Evolutionary conservation across 2,113 vertebrate species (phyloP), one percentile per base, ranked within the genome.

Genomic region (Oryzias celebensis): DNA sequence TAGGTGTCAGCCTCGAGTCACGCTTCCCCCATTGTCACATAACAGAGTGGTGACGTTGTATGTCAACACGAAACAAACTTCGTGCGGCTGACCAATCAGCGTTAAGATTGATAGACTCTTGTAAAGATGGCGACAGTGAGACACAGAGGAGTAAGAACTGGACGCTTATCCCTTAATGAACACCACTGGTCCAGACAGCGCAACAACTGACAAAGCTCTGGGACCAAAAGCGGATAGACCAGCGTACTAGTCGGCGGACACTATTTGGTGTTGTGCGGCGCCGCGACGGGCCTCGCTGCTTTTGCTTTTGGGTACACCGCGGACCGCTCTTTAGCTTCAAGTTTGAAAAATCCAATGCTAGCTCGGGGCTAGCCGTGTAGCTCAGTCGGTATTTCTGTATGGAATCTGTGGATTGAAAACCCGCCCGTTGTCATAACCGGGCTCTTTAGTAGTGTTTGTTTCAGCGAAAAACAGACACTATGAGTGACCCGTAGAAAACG

Each of bases 61-160:
- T 79, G 77, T 87, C 86, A 87, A 90, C 90, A 85, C 31, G 18
- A 83, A 69, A 68, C 78, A 80, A 63, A 64, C 70, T 66, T 66
- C 58, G 46, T 13, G 14, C 44, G 50, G 10, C 46, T 31, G 45
- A 58, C 89, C 82, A 90, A 92, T 91, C 84, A 83, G 84, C 76
- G 16, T 62, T 7, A 22, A 84, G 75, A 59, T 52, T 24, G 46
- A 43, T 43, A 57, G 72, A 84, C 63, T 75, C 63, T 78, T 68
- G 78, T 85, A 83, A 93, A 93, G 78, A 92, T 93, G 92, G 92
- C 92, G 89, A 83, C 89, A 42, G 63, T 23, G 76, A 69, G 62
- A 57, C 60, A 44, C 24, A 62, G 61, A 53, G 81, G 63, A 81
- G 78, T 71, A 26, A 78, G 66, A 58, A 71, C 75, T 62, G 61